phyloP scores from a whole-genome alignment of 2,113 vertebrate genomes.

The Gambusia holbrooki region DNA sequence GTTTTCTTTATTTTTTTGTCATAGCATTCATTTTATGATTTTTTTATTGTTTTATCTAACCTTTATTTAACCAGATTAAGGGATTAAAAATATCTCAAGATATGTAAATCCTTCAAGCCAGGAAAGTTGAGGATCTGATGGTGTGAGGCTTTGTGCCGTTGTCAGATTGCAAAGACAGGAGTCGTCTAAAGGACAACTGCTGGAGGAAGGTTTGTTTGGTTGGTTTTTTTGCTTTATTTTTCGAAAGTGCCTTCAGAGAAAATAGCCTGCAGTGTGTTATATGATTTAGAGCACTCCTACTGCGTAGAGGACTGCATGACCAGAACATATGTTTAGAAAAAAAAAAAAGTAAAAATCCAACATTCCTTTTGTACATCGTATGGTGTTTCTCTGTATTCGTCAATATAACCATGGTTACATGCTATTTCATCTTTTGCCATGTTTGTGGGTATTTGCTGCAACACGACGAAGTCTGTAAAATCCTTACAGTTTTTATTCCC shows the following conservation, averaged over 20 bases:
- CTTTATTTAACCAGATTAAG: neutral
- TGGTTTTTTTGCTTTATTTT: neutral
- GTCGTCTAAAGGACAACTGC: constrained; percentile 26
- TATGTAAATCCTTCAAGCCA: neutral
- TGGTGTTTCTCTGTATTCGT: neutral
- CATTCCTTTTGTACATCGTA: neutral
- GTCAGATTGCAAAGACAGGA: constrained; percentile 17
- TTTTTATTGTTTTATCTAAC: too few relatives aligned
- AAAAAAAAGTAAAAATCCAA: neutral
- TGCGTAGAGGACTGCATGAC: neutral
- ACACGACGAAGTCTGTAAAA: too few relatives aligned
- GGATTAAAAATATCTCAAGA: neutral
- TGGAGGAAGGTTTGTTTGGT: neutral
- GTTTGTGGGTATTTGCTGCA: neutral
- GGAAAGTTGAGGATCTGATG: neutral
- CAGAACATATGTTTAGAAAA: neutral
- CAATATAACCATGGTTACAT: neutral
- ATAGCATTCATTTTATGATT: neutral
- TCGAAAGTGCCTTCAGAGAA: neutral
- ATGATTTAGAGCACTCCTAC: constrained; percentile 6
- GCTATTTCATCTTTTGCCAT: neutral
- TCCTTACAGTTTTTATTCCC: neutral
- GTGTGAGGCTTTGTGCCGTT: neutral
- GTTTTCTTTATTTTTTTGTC: neutral
- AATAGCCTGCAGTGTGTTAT: constrained; percentile 1